Percentiles rank a stretch among this genome's conserved stretches.
phyloP scores from a whole-genome alignment of 2,797 vertebrate genomes.

The Basileuterus tristriatus region DNA sequence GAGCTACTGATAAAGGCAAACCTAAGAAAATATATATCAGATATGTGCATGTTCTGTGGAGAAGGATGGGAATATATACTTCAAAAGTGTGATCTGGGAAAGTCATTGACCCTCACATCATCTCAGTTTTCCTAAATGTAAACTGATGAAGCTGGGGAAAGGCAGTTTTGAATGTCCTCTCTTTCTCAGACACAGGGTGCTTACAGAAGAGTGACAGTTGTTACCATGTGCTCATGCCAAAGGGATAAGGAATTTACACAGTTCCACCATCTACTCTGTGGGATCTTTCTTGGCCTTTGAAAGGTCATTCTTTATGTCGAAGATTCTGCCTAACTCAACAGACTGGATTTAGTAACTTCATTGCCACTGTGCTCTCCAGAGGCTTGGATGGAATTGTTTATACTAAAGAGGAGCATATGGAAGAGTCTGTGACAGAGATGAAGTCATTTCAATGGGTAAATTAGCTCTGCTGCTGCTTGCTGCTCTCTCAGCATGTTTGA shows the following conservation, averaged over 20 bases:
- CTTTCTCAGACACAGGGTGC: neutral
- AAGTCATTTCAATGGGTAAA: neutral
- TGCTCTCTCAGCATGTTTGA: neutral
- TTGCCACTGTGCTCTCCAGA: neutral
- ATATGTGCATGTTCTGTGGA: neutral
- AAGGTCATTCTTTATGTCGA: neutral
- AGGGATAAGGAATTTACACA: neutral
- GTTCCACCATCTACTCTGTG: neutral
- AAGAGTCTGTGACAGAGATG: neutral
- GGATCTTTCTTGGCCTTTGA: neutral
- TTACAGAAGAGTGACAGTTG: neutral
- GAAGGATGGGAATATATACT: neutral
- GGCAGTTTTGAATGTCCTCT: neutral
- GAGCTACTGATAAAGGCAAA: neutral
- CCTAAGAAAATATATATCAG: neutral
- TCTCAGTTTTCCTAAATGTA: neutral
- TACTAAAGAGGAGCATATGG: neutral
- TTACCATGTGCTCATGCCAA: neutral
- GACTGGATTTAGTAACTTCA: rapidly evolving
- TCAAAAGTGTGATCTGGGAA: neutral
- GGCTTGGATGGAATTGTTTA: neutral
- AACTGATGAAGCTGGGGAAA: neutral
- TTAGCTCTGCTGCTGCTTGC: neutral
- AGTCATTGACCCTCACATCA: neutral
- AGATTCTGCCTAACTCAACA: neutral